Evolutionary conservation across 92 coral and sea anemone genomes (phyloP), one percentile per base, ranked within the genome.

Genomic region (Bergia sp.): DNA sequence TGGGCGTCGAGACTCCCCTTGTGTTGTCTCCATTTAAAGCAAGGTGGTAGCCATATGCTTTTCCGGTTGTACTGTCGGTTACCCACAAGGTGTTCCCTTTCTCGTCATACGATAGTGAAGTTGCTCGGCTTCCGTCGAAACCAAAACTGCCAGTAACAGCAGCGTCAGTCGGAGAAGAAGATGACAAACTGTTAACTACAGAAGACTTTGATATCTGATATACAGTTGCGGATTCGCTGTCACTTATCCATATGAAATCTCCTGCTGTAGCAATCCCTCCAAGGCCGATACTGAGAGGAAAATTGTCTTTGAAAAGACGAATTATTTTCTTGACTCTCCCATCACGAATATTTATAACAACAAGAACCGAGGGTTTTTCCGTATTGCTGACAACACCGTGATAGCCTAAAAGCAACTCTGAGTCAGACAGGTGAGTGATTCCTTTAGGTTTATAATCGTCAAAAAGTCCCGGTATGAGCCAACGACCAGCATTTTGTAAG

Each of bases 381-480:
- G 82, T 88, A 66, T 94, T 94, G 3, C 90, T 76, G 23, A 93
- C 92, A 1, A 95, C 96, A 20, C 98, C 98, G 13, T 92, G 90
- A 95, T 92, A 92, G 37, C 93, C 95, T 15, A 95, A 89, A 21
- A 95, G 2, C 90, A 95, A 90, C 55, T 88, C 88, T 38, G 91
- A 84, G 11, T 85, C 80, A 4, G 96, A 91, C 12, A 94, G 87
- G 37, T 91, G 93, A 29, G 96, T 79, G 69, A 94, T 94, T 15
- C 95, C 91, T 79, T 92, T 83, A 13, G 89, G 91, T 82, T 95
- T 95, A 83, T 95, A 95, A 66, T 95, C 89, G 73, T 94, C 98
- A 91, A 94, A 95, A 38, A 95, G 91, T 13, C 98, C 98, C 0
- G 98, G 96, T 16, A 87, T 91, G 13, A 88, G 89, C 98, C 96